Conservation (phyloP, 2,113 vertebrate genomes). For the Ceuthmochares aereus region DNA sequence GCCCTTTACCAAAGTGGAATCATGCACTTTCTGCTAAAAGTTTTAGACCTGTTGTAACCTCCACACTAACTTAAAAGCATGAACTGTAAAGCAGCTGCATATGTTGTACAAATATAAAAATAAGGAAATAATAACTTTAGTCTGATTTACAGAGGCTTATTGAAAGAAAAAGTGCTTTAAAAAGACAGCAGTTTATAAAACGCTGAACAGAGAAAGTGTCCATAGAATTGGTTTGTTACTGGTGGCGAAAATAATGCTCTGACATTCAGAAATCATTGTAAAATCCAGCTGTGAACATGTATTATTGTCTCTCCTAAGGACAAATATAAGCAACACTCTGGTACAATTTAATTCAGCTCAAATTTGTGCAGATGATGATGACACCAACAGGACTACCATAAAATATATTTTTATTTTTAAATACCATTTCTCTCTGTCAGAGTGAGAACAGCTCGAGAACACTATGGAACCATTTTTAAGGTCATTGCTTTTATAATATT, state of each 20-base stretch:
- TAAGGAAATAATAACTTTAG: neutral
- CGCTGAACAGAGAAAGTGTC: neutral
- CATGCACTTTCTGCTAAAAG: neutral
- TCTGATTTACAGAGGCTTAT: neutral
- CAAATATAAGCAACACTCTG: neutral
- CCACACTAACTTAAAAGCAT: rapidly evolving
- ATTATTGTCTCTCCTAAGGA: neutral
- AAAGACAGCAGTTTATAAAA: neutral
- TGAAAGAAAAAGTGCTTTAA: neutral
- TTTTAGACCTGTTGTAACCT: neutral
- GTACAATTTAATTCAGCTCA: constrained; percentile 34
- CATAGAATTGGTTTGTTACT: neutral
- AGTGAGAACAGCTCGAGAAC: neutral
- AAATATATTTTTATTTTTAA: constrained; percentile 64
- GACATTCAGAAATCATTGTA: neutral
- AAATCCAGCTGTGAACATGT: constrained; percentile 25
- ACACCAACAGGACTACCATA: constrained; percentile 34
- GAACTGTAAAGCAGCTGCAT: neutral
- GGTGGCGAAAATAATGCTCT: neutral
- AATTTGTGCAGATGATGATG: constrained; percentile 58
- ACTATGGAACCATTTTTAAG: neutral
- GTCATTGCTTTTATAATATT: neutral
- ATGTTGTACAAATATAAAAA: neutral
- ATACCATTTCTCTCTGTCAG: constrained; percentile 23
- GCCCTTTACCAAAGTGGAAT: neutral